Base-by-base conservation (phyloP, 64 coral and sea anemone species). In the Exaiptasia diaphana region DNA sequence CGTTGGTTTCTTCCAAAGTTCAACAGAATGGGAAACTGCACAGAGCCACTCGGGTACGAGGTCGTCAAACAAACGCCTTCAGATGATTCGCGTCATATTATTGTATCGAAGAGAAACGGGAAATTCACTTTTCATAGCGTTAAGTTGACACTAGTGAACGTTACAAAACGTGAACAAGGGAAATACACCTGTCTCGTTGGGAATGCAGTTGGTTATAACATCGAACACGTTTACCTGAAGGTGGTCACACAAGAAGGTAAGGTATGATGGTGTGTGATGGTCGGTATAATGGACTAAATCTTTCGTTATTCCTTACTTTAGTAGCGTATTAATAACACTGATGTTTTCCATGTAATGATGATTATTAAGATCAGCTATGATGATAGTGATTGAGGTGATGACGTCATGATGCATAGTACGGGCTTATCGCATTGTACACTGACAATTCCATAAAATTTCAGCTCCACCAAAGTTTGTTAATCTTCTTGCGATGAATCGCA, bases 131-230 rank as follows among this genome's bases (percentile, higher is more conserved):
- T 82, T 37, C 95, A 99, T 57, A 85, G 95, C 14, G 95, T 99
- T 4, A 67, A 65, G 13, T 53, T 99, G 41, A 88, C 57, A 30
- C 36, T 99, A 30, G 36, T 80, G 1, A 99, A 99, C 40, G 95
- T 89, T 18, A 75, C 79, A 3, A 88, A 89, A 50, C 41, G 89
- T 18, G 89, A 99, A 17, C 79, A 89, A 77, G 74, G 90, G 17
- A 65, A 69, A 53, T 99, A 99, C 62, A 65, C 89, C 10, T 99
- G 95, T 61, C 63, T 99, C 54, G 95, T 87, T 48, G 89, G 95
- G 0, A 91, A 99, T 80, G 82, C 76, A 25, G 72, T 92, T n/a
- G 95, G 95, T 7, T 99, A 89, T 67, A 44, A 53, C 28, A 53
- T 79, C 22, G 17, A 3, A 1, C 53, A 68, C 10, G 87, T 44